Percentiles rank a stretch among this genome's conserved stretches.
Evolutionary conservation across 2,797 vertebrate species (phyloP).

Genomic region (Anguilla anguilla): DNA sequence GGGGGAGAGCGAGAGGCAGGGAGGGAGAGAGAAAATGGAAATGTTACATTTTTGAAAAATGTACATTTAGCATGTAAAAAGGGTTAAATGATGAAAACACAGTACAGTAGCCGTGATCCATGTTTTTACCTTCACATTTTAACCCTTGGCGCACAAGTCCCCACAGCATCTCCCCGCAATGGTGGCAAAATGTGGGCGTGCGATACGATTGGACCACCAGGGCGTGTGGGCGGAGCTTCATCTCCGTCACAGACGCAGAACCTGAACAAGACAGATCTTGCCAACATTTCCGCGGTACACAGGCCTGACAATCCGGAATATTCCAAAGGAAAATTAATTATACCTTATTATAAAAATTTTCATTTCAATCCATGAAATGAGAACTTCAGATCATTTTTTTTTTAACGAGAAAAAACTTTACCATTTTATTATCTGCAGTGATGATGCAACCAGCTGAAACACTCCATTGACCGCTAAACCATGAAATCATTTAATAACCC

Average conservation of each 20-base stretch:
- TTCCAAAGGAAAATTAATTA: not conserved
- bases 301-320: not conserved
- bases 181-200: conserved; percentile 75
- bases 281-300: not conserved
- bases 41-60: no score
- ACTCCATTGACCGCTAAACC: not conserved
- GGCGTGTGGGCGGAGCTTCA: conserved; percentile 69
- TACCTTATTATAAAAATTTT: not conserved
- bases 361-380: not conserved
- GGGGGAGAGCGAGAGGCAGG: accelerated
- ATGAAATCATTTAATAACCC: not conserved
- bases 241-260: conserved; percentile 60
- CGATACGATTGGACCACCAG: conserved; percentile 76
- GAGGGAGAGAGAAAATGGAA: not conserved
- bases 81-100: no score
- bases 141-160: conserved; percentile 74
- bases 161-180: conserved; percentile 79
- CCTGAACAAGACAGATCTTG: conserved; percentile 47
- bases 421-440: not conserved
- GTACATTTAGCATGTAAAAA: no score
- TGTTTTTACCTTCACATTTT: conserved; percentile 69
- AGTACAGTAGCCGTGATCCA: no score
- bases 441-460: conserved; percentile 1
- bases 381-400: not conserved
- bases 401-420: not conserved